These are phyloP conservation scores for Cynopterus sphinx DNA, from an alignment of 2,797 vertebrate species.

Conservation along the genomic window DNA sequence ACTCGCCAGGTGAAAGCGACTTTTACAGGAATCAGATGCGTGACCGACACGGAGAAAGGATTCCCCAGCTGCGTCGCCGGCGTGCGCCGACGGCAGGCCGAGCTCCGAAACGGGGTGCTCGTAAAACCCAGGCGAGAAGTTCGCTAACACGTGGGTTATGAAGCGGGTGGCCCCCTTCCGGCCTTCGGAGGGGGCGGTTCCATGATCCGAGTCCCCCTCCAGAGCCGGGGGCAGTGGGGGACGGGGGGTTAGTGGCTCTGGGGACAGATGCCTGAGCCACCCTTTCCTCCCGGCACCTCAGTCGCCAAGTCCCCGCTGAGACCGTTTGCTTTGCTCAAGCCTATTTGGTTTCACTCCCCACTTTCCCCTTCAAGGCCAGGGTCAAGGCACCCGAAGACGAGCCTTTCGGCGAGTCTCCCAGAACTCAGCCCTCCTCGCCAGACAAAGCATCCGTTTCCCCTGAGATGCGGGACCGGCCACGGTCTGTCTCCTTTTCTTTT, in stretches of 20 bases:
- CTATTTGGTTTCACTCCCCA: background rate
- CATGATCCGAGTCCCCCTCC: rapidly evolving
- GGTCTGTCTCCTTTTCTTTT: background rate
- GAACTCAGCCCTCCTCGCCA: background rate
- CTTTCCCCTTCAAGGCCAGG: background rate
- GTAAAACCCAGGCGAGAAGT: background rate
- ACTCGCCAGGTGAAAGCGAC: background rate
- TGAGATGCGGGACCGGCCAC: rapidly evolving
- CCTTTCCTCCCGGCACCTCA: too few species aligned
- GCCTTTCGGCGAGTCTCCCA: background rate
- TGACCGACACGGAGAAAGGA: background rate
- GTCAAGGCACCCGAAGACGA: background rate
- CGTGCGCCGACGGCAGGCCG: background rate
- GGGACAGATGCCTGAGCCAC: background rate
- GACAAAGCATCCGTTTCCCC: background rate
- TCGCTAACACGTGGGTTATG: background rate
- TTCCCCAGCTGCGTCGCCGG: background rate
- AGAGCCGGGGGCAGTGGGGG: rapidly evolving
- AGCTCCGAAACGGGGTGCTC: background rate
- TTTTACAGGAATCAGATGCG: background rate
- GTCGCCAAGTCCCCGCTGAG: too few species aligned
- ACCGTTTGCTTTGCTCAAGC: background rate
- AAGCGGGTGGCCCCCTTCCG: background rate
- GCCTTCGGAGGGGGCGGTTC: background rate
- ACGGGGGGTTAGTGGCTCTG: rapidly evolving